Percentiles rank a stretch among this genome's conserved stretches.
phyloP scores from a whole-genome alignment of 1,140 invertebrate species.

The Hyles euphorbiae region DNA sequence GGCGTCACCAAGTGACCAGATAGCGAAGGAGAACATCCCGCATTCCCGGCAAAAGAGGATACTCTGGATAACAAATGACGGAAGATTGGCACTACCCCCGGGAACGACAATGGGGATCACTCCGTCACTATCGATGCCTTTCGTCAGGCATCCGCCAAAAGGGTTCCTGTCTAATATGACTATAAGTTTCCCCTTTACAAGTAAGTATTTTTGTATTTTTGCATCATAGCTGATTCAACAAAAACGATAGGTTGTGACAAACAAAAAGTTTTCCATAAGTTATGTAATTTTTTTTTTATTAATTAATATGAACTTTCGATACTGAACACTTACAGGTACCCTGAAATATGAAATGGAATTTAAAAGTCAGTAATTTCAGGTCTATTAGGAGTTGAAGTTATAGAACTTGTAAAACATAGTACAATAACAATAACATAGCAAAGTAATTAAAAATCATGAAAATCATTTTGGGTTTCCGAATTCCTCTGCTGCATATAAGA shows the following conservation, averaged over 20 bases:
- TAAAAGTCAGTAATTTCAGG: conserved; percentile 73
- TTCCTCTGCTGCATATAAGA: too few relatives aligned
- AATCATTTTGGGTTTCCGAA: too few relatives aligned
- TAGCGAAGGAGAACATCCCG: conserved; percentile 64
- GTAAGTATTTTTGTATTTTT: conserved; percentile 74
- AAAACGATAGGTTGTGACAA: too few relatives aligned
- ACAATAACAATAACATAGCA: too few relatives aligned
- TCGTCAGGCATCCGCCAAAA: conserved; percentile 88
- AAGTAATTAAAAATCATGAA: too few relatives aligned
- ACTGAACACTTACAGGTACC: conserved; percentile 41
- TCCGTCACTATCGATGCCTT: conserved; percentile 87
- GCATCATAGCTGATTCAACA: too few relatives aligned
- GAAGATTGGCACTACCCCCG: conserved; percentile 86
- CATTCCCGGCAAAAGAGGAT: conserved; percentile 88
- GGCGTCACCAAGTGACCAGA: conserved; percentile 40
- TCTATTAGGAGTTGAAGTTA: conserved; percentile 22
- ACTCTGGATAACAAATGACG: conserved; percentile 89
- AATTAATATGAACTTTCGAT: neutral
- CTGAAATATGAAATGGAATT: conserved; percentile 52
- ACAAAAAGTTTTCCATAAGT: too few relatives aligned
- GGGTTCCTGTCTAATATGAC: conserved; percentile 91
- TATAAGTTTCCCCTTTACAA: conserved; percentile 90
- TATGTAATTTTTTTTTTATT: too few relatives aligned
- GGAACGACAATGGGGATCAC: conserved; percentile 87
- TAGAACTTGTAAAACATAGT: conserved; percentile 12